Conservation (phyloP, 2,113 vertebrate species). For the Mystacornis crossleyi region DNA sequence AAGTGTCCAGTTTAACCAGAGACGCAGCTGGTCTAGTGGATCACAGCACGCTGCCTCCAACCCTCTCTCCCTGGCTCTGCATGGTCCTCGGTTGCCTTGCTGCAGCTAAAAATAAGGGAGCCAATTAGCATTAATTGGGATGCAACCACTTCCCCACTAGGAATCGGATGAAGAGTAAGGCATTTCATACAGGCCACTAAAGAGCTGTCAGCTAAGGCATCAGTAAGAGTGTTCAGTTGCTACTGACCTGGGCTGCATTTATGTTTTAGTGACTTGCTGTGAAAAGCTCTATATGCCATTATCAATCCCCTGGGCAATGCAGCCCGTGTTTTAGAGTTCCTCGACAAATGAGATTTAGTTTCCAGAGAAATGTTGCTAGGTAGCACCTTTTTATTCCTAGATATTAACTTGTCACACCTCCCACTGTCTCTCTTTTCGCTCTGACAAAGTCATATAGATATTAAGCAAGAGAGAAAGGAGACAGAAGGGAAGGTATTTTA, state of each 20-base stretch:
- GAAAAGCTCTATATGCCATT: constrained; percentile 33
- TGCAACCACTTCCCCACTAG: neutral
- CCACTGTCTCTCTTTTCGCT: constrained; percentile 49
- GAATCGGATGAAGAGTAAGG: neutral
- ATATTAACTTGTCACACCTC: constrained; percentile 65
- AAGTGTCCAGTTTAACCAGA: neutral
- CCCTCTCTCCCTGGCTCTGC: neutral
- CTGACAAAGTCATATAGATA: constrained; percentile 48
- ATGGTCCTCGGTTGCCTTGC: neutral
- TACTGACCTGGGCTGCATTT: neutral
- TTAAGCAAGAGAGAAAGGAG: constrained; percentile 38
- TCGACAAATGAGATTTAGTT: constrained; percentile 74
- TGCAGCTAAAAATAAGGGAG: neutral
- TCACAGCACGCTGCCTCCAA: neutral
- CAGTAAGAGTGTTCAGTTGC: neutral
- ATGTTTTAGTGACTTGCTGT: neutral
- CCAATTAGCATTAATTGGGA: constrained; percentile 32
- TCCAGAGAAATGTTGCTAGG: constrained; percentile 74
- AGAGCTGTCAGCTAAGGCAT: constrained; percentile 27
- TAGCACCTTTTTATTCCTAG: constrained; percentile 60
- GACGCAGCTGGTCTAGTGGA: neutral
- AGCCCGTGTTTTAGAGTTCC: constrained; percentile 55
- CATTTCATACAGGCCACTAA: neutral
- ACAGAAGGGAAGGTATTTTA: constrained; percentile 51
- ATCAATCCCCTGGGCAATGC: constrained; percentile 26